Evolutionary conservation across 2,797 vertebrate genomes (phyloP), one percentile per base, ranked within the genome.

Genomic region (Sebastes nivosus): DNA sequence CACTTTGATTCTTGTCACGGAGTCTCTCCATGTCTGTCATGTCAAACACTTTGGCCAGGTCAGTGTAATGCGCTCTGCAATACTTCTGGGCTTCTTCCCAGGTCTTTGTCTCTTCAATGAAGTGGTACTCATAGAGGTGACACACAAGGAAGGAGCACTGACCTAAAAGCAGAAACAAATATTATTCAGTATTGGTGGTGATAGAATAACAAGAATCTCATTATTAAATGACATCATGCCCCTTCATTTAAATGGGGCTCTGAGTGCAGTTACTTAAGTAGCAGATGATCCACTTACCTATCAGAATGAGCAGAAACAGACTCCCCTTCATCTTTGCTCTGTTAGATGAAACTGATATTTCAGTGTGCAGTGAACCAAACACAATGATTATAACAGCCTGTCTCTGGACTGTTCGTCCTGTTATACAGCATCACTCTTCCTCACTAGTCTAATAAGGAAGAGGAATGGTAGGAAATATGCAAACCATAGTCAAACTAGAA

Each of bases 1-100:
- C 70, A 2, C 0, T 9, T 34, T 18, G 1, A 24, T 1, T 10
- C 2, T 1, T 0, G 0, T 36, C 8, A 1, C 1, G 1, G 22
- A 91, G 34, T 14, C n/a, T 81, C 2, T 18, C 1, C 24, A 75
- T 1, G 34, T 88, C 74, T 4, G 13, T 2, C 66, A 20, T 22
- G 67, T 55, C 0, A 8, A 6, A 42, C 38, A 90, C 46, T 9
- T 57, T 86, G 58, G 81, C 86, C 87, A 92, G 74, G 25, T 86
- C 85, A 1, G 76, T 78, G 58, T 55, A 9, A 0, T 46, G 4
- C 0, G 7, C 0, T 61, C 29, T 78, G 32, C 91, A 92, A 70
- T 79, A 72, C 0, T 0, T 4, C 52, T 59, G 58, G 6, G 88
- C 92, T 1, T 82, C 46, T 0, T 3, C 0, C 91, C 92, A 92